These are phyloP conservation scores for Ypsolopha scabrella DNA, from an alignment of 2,888 invertebrate genomes.

Conservation along the genomic window DNA sequence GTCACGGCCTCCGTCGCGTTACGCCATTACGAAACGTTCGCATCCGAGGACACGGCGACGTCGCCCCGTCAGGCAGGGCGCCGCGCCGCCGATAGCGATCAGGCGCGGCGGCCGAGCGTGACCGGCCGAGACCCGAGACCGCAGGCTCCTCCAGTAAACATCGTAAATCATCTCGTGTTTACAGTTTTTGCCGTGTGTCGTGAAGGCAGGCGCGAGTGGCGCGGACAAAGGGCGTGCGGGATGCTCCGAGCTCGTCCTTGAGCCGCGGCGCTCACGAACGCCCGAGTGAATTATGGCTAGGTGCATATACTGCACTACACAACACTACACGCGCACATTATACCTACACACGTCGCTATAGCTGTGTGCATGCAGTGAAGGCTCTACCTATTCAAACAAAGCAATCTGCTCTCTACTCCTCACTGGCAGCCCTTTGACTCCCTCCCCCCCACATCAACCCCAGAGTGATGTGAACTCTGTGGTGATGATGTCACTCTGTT, in stretches of 20 bases:
- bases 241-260: slow-evolving; percentile 4
- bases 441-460: slow-evolving; percentile 28
- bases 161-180: slow-evolving; percentile 57
- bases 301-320: slow-evolving; percentile 41
- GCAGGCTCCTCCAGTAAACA: slow-evolving; percentile 21
- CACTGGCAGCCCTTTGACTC: slow-evolving; percentile 35
- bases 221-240: slow-evolving; percentile 5
- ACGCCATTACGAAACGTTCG: slow-evolving; percentile 62
- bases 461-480: not conserved
- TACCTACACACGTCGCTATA: slow-evolving; percentile 49
- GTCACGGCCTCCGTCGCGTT: slow-evolving; percentile 65
- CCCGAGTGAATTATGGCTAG: slow-evolving; percentile 48
- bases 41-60: slow-evolving; percentile 47
- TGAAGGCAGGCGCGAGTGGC: slow-evolving; percentile 1
- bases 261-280: slow-evolving; percentile 29
- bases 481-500: slow-evolving; percentile 38
- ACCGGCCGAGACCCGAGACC: slow-evolving; percentile 32
- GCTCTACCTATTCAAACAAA: slow-evolving; percentile 67
- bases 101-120: slow-evolving; percentile 57
- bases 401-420: slow-evolving; percentile 60
- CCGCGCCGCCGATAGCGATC: slow-evolving; percentile 39
- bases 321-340: slow-evolving; percentile 38
- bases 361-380: slow-evolving; percentile 55
- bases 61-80: slow-evolving; percentile 29
- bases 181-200: slow-evolving; percentile 40